Conservation (phyloP, 2,888 invertebrate species). For the Antheraea yamamai region DNA sequence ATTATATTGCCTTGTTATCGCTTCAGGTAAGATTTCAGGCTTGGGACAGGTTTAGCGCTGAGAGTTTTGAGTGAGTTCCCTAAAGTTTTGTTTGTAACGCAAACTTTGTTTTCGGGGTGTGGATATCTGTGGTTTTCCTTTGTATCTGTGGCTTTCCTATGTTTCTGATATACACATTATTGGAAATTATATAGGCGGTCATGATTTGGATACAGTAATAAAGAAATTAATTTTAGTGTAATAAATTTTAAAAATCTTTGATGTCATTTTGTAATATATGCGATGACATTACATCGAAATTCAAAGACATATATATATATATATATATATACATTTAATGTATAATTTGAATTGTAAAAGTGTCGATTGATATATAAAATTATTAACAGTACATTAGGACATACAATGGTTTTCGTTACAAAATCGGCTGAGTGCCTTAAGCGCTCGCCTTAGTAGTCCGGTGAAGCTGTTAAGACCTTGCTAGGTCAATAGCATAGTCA, state of each 20-base stretch:
- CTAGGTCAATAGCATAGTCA: too few species aligned
- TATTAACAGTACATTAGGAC: background rate
- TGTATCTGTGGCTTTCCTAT: background rate
- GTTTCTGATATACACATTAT: background rate
- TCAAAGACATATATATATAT: background rate
- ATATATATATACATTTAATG: background rate
- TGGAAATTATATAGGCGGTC: background rate
- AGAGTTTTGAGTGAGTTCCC: background rate
- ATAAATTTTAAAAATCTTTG: too few species aligned
- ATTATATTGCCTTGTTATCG: background rate
- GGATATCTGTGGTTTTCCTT: background rate
- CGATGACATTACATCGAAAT: too few species aligned
- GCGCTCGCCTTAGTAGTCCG: too few species aligned
- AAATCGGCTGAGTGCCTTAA: too few species aligned
- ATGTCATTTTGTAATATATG: too few species aligned
- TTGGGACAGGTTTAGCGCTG: background rate
- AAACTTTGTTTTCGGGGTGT: background rate
- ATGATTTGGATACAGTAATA: background rate
- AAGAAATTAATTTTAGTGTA: background rate
- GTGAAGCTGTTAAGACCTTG: too few species aligned
- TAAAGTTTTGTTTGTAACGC: slow-evolving; percentile 2
- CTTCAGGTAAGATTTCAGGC: background rate
- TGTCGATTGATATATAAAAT: too few species aligned
- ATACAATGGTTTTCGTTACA: background rate
- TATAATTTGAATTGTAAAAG: too few species aligned